Evolutionary conservation across 2,888 invertebrate genomes (phyloP).

Genomic region (Hoplodrina blanda): DNA sequence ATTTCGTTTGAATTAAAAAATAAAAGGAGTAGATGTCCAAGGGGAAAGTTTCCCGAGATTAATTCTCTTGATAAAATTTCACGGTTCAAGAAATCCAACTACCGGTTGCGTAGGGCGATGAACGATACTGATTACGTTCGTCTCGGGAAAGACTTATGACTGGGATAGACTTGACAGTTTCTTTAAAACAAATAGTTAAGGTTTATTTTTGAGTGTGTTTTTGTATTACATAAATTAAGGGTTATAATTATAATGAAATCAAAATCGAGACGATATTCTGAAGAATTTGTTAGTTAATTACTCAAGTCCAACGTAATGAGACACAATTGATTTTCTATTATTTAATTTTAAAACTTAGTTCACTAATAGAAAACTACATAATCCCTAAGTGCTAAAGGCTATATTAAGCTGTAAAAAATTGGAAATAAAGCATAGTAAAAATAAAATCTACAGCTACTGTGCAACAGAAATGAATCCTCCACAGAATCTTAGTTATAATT

Average conservation of each 20-base stretch:
- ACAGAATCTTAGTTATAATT: neutral
- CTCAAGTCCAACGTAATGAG: no score
- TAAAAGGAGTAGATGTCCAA: slow-evolving; percentile 81
- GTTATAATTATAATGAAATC: no score
- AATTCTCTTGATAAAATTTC: slow-evolving; percentile 91
- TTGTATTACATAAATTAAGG: no score
- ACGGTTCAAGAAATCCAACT: slow-evolving; percentile 90
- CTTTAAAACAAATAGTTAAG: slow-evolving; percentile 6
- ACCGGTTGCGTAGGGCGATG: slow-evolving; percentile 90
- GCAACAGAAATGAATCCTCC: no score
- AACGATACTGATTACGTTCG: slow-evolving; percentile 89
- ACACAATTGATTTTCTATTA: no score
- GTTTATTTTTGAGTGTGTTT: neutral
- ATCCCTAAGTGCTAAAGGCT: no score
- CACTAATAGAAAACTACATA: no score
- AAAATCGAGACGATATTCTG: no score
- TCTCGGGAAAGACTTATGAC: slow-evolving; percentile 73
- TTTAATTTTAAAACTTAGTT: no score
- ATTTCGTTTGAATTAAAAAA: slow-evolving; percentile 83
- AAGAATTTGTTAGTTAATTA: no score
- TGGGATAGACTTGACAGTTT: slow-evolving; percentile 47
- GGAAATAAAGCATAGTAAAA: neutral
- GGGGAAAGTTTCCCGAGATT: slow-evolving; percentile 88
- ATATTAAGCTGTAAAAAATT: neutral
- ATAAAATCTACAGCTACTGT: neutral